Evolutionary conservation across 2,113 vertebrate species (phyloP), one percentile per base, ranked within the genome.

Genomic region (Calypte anna): DNA sequence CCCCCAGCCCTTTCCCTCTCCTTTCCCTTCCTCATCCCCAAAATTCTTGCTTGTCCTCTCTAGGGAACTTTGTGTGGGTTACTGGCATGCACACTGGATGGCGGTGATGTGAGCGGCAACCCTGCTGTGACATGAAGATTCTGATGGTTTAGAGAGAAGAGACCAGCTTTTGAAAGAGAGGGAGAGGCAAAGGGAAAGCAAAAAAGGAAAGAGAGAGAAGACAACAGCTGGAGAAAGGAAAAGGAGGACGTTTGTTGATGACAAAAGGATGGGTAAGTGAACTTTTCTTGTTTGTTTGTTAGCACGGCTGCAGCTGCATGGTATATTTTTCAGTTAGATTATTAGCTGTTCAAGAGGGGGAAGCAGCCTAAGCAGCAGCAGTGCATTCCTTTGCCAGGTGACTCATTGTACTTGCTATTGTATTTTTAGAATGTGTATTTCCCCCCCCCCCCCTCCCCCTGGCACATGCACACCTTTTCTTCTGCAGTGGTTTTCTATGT

Each of bases 261-360:
- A 96, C 88, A 95, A 92, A 96, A 97, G 90, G 96, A 97, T 97
- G 97, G 97, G 98, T 98, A 96, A 98, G 98, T 97, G 98, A 98
- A 98, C 98, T 98, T 98, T 98, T 97, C 89, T 81, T 96, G 96
- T 94, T 96, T 96, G 87, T 75, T 92, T 75, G 94, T 81, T 87
- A 95, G 93, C 91, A 93, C 74, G 66, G 93, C 96, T 77, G 95
- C 94, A 93, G 93, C 87, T 68, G 90, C 33, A 46, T 33, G 88
- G 78, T 90, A 59, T 67, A n/a, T 87, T 90, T 87, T 93, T 88
- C 87, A 86, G 88, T 8, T 17, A 13, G 75, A 78, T 96, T 92
- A 82, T 95, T 78, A 78, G 82, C 95, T 83, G 92, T 23, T 14
- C 15, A 12, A 53, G 88, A 88, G 54, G 86, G 85, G 68, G 94